phyloP scores from a whole-genome alignment of 2,113 vertebrate genomes.

The Pithys albifrons region DNA sequence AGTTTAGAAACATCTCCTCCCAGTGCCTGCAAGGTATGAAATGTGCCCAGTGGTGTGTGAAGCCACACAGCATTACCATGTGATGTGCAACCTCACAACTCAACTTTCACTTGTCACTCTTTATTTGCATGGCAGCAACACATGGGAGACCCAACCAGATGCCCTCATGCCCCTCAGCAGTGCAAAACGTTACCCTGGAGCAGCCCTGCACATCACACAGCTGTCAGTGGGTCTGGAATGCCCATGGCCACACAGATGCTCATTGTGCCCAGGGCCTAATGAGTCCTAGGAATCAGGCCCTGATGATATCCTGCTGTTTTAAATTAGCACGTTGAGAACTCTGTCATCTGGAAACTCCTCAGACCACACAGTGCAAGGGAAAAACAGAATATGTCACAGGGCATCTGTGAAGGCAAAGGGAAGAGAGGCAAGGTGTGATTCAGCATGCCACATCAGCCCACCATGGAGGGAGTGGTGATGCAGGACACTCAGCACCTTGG shows the following conservation, averaged over 20 bases:
- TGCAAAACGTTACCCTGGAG: not conserved
- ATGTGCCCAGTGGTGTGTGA: not conserved
- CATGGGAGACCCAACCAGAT: rapidly evolving
- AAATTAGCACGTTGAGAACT: rapidly evolving
- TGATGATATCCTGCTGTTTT: not conserved
- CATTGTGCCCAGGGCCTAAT: rapidly evolving
- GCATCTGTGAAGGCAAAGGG: not conserved
- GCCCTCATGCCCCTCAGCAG: not conserved
- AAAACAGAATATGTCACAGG: not conserved
- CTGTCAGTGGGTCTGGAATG: not conserved
- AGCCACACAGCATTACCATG: rapidly evolving
- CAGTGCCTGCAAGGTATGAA: not conserved
- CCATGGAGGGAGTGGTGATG: rapidly evolving
- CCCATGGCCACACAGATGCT: rapidly evolving
- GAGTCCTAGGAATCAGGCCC: rapidly evolving
- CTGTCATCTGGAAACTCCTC: not conserved
- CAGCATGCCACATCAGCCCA: not conserved
- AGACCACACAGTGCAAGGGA: not conserved
- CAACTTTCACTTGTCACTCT: not conserved
- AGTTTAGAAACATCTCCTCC: not conserved
- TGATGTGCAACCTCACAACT: not conserved
- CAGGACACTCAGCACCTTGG: not conserved
- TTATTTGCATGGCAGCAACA: not conserved
- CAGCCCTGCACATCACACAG: rapidly evolving
- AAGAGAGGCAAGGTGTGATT: not conserved